These are phyloP conservation scores for Dynastes hyllus DNA, from an alignment of 2,888 invertebrate genomes.

Conservation along the genomic window DNA sequence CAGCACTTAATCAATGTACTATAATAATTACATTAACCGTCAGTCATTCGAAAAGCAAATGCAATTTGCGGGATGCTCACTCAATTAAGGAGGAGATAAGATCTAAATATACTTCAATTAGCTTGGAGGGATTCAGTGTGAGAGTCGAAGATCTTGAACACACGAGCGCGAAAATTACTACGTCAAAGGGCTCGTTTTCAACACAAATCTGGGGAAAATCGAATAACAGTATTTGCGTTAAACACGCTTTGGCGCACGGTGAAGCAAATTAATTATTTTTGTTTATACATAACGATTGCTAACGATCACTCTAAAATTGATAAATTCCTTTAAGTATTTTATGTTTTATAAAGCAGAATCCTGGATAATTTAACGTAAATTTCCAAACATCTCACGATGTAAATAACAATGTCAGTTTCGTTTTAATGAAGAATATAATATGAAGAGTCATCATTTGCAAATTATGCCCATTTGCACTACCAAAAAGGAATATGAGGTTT, in stretches of 20 bases:
- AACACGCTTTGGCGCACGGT: neutral
- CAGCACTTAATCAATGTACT: slow-evolving; percentile 53
- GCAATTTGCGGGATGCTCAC: slow-evolving; percentile 54
- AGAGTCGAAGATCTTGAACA: slow-evolving; percentile 1
- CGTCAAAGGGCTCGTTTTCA: slow-evolving; percentile 14
- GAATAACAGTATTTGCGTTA: slow-evolving; percentile 12
- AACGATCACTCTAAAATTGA: neutral
- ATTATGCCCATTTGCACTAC: no score
- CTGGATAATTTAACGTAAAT: no score
- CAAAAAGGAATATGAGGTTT: no score
- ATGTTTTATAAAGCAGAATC: no score
- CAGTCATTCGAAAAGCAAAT: slow-evolving; percentile 55
- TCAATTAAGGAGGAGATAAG: slow-evolving; percentile 53
- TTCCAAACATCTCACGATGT: no score
- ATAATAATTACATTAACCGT: slow-evolving; percentile 55
- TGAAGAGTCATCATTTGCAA: no score
- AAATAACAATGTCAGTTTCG: no score
- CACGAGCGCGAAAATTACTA: slow-evolving; percentile 16
- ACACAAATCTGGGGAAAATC: slow-evolving; percentile 31
- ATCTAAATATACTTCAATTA: slow-evolving; percentile 53
- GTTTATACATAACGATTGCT: neutral
- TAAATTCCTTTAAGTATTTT: no score
- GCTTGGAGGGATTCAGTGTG: slow-evolving; percentile 12
- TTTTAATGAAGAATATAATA: no score
- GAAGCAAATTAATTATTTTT: neutral